Evolutionary conservation across 2,113 vertebrate genomes (phyloP), one percentile per base, ranked within the genome.

Genomic region (Mustelus asterias): DNA sequence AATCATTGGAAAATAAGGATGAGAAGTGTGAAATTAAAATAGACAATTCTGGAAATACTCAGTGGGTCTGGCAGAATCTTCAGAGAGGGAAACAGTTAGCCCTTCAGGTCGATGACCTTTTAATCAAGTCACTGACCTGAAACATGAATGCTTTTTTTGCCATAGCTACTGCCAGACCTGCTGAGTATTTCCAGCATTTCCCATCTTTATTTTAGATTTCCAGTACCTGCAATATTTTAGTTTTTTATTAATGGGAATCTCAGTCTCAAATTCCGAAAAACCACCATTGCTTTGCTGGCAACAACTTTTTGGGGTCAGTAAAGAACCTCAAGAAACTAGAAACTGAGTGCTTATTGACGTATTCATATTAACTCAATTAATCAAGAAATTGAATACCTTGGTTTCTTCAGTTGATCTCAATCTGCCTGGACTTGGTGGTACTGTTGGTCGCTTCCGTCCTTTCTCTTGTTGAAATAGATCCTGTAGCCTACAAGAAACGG

Each of bases 391-490:
- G 18, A 96, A 95, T 97, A 99, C 99, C 98, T 99, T 99, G 97
- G 96, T 98, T 96, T 99, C 99, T 88, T 99, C 99, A 3, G 98
- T 97, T 96, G 99, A 99, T 96, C 99, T 98, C 97, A 99, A 97
- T 96, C 99, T 98, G 65, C 99, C 99, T 92, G 99, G 99, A 96
- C 99, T 99, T 1, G 99, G 98, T 37, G 99, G 99, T 96, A 99
- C 99, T 33, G 99, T 99, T 96, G 99, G 98, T 78, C 99, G 98
- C 96, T 99, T 99, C 96, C 98, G 98, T 95, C 99, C 99, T 96
- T 99, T 99, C 97, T 99, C 99, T 97, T 99, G 99, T 96, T 99
- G 99, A 97, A 99, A 99, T 89, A 99, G 97, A 95, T 99, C 99
- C 97, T 99, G 99, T 72, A 99, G 97, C 96, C 99, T 99, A 97